phyloP scores from a whole-genome alignment of 2,113 vertebrate genomes.

The Poeciliopsis occidentalis region DNA sequence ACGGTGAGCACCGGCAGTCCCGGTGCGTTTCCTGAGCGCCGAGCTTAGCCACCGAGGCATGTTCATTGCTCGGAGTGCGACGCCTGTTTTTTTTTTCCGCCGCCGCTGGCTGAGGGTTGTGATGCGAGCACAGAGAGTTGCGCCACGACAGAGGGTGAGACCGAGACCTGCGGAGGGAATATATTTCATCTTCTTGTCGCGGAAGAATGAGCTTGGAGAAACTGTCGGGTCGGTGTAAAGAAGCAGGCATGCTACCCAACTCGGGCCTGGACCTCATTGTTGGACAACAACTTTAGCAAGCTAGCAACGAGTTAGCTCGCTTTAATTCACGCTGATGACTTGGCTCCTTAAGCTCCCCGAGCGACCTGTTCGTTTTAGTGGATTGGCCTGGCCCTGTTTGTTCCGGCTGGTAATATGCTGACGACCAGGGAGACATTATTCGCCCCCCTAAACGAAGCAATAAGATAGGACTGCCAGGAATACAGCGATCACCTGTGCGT shows the following conservation, averaged over 20 bases:
- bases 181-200: conserved; percentile 5
- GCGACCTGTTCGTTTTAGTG: conserved; percentile 43
- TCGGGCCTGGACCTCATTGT: conserved; percentile 70
- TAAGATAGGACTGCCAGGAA: conserved; percentile 25
- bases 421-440: conserved; percentile 35
- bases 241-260: conserved; percentile 43
- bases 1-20: neutral
- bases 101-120: conserved; percentile 56
- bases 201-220: conserved; percentile 61
- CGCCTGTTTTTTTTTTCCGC: conserved; percentile 75
- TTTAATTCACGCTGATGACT: conserved; percentile 64
- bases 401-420: conserved; percentile 45
- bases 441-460: conserved; percentile 17
- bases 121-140: conserved; percentile 63
- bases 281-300: conserved; percentile 68
- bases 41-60: conserved; percentile 60
- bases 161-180: conserved; percentile 21
- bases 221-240: conserved; percentile 23
- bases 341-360: conserved; percentile 63
- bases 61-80: conserved; percentile 70
- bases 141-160: conserved; percentile 58
- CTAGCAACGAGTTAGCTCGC: conserved; percentile 60
- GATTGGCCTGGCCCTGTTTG: conserved; percentile 26
- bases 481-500: conserved; percentile 5
- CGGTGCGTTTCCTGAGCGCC: conserved; percentile 13